Evolutionary conservation across 1,140 invertebrate species (phyloP), one percentile per base, ranked within the genome.

Genomic region (Adoxophyes honmai): DNA sequence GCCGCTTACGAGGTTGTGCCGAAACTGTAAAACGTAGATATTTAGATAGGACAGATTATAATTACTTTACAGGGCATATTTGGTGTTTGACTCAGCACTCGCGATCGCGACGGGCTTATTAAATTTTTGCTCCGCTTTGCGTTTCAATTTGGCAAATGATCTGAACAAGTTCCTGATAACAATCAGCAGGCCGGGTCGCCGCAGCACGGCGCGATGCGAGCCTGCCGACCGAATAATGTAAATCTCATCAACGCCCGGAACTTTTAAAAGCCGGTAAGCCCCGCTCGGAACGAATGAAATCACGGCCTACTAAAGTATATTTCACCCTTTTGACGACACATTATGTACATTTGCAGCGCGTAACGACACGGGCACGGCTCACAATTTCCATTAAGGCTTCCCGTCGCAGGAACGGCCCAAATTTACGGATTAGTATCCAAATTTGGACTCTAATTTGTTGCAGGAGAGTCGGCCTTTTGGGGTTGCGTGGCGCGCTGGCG

Each of bases 311-410:
- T 78, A 78, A 81, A 85, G 81, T 87, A 86, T 83, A 85, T 84
- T 87, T 85, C 78, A 87, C 81, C 84, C 84, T 86, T 86, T 87
- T 87, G 82, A 86, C 78, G 82, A 84, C 79, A 81, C 78, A 87
- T 84, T 86, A 85, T 78, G 76, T 85, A 87, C 82, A 86, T 87
- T 87, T 77, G 78, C 79, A 82, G 77, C 74, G 81, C 75, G 78
- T 87, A 87, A 85, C 78, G 80, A 82, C 78, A 80, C 76, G 75
- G 81, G 81, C 79, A 73, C 78, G 81, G 80, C 72, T 84, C 78
- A 84, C 80, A 87, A 87, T 87, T 85, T 87, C 84, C 84, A 87
- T 87, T 85, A 86, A 67, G 69, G 56, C 59, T 56, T 51, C 52
- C 51, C 59, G 62, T 59, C 64, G 73, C 66, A 66, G 64, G 58